Base-by-base conservation (phyloP, 2,113 vertebrate genomes). In the Amblyopsis rosae region DNA sequence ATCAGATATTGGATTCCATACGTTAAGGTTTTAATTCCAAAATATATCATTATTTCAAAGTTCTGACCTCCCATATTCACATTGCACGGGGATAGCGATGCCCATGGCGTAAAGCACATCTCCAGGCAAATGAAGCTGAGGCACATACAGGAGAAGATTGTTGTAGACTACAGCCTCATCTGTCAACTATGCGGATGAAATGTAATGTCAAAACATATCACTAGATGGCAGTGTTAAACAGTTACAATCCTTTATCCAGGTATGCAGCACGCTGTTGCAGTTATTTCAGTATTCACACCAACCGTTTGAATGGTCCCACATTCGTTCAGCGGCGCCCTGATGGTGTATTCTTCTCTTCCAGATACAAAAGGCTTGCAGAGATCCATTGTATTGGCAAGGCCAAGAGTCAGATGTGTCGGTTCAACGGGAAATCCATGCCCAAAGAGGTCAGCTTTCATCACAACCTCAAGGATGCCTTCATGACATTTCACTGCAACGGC, bases 401-500 rank as follows among this genome's bases (percentile, higher is more conserved):
- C 79, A 0, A 84, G 76, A n/a, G 59, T 12, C 16, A 73, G 17
- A 26, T 33, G 51, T 0, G 7, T 8, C 8, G 73, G 61, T 35
- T 74, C 59, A 48, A 35, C 50, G 10, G 62, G 13, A 5, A 7
- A 15, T 3, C 16, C 41, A 0, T 49, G 17, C 26, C 70, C 59
- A 12, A 76, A 60, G 55, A 69, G 59, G 16, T 33, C 1, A 2
- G 58, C 62, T 49, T 56, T 77, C n/a, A 83, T 59, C 72, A 49
- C 10, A 0, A 84, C 65, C 59, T 82, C 77, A 0, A 82, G 12
- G 75, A 64, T 55, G 59, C 76, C 75, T 50, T 76, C n/a, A 0
- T 59, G 65, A 70, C 86, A 86, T 56, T 62, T 80, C 59, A 83
- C 61, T 69, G 8, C 67, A n/a, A 77, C 59, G 0, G 56, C 11